These are phyloP conservation scores for Anas capensis DNA, from an alignment of 2,797 vertebrate species.

Conservation along the genomic window DNA sequence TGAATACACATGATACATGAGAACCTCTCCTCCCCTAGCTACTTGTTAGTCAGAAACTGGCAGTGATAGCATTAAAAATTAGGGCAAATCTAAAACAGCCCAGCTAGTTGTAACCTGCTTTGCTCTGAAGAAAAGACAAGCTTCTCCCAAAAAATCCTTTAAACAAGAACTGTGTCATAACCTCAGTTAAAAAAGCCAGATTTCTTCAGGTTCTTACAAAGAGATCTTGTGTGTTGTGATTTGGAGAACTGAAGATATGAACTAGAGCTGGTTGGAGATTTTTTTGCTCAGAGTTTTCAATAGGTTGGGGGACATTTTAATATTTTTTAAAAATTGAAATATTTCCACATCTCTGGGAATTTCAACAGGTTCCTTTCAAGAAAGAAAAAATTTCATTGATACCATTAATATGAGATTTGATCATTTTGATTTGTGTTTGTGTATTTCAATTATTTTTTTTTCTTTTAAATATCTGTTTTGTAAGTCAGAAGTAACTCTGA, in stretches of 20 bases:
- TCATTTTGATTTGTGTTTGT: background rate
- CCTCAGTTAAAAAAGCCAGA: background rate
- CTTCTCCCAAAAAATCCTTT: background rate
- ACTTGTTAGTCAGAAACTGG: background rate
- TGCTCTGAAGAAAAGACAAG: background rate
- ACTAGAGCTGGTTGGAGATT: background rate
- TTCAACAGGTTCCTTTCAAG: background rate
- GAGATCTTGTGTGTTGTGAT: background rate
- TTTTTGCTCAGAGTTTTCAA: background rate
- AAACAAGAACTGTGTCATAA: background rate
- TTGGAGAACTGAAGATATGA: background rate
- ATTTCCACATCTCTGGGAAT: background rate
- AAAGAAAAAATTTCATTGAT: background rate
- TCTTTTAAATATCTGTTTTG: background rate
- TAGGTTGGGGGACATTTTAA: background rate
- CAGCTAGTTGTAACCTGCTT: background rate
- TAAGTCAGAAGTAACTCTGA: background rate
- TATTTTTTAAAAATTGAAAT: background rate
- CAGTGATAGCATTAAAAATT: background rate
- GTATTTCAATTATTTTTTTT: background rate
- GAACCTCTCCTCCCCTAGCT: background rate
- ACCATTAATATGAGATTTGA: background rate
- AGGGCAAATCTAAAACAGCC: background rate
- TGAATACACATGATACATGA: fast-evolving
- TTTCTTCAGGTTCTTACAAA: background rate